phyloP scores from a whole-genome alignment of 2,888 invertebrate genomes.

The Hypolimnas misippus region DNA sequence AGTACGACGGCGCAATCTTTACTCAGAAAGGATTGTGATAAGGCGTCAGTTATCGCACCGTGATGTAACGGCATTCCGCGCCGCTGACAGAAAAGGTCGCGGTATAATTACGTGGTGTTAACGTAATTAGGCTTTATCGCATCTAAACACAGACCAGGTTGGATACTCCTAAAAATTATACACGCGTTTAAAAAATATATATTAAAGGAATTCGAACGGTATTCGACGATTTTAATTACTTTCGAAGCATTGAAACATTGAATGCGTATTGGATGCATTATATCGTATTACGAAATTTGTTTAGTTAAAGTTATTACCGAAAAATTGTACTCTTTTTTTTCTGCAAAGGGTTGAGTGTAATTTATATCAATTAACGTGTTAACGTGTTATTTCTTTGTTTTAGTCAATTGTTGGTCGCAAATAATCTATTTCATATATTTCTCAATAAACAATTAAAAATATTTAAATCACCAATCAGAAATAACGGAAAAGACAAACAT shows the following conservation, averaged over 20 bases:
- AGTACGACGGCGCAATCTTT: constrained; percentile 54
- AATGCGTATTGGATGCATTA: neutral
- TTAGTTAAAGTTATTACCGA: no score
- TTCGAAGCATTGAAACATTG: neutral
- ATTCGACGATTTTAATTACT: neutral
- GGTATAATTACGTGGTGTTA: constrained; percentile 42
- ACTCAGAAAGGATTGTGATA: constrained; percentile 61
- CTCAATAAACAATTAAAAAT: neutral
- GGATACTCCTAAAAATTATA: neutral
- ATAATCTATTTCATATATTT: neutral
- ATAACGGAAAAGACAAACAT: constrained; percentile 7
- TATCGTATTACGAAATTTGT: no score
- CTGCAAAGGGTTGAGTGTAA: no score
- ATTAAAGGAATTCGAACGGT: neutral
- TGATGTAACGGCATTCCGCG: constrained; percentile 54
- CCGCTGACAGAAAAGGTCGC: constrained; percentile 47
- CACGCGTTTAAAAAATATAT: neutral
- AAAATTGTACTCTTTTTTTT: no score
- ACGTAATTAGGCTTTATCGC: constrained; percentile 45
- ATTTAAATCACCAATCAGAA: neutral
- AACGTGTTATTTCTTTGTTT: no score
- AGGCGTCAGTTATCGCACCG: constrained; percentile 51
- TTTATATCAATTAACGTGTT: no score
- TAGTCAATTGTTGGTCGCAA: no score
- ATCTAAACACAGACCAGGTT: constrained; percentile 25